These are phyloP conservation scores for Chaetophractus vellerosus DNA, from an alignment of 2,797 vertebrate species.

Conservation along the genomic window DNA sequence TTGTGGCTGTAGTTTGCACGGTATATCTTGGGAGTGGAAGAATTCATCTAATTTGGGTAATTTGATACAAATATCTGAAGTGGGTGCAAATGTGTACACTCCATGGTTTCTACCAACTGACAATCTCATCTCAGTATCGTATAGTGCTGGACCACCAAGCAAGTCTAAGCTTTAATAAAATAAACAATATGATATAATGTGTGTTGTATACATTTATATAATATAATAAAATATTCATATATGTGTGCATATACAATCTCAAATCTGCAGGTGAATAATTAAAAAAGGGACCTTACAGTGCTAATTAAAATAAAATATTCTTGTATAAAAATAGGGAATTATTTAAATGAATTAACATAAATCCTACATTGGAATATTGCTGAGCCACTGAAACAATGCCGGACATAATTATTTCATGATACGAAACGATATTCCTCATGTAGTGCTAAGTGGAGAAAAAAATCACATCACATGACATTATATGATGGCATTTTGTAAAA, in stretches of 20 bases:
- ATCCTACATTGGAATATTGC: background rate
- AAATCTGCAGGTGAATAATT: conserved; percentile 9
- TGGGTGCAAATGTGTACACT: background rate
- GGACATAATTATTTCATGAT: background rate
- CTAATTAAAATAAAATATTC: background rate
- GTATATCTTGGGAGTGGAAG: no score
- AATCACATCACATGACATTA: background rate
- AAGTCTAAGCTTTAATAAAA: background rate
- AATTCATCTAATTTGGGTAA: background rate
- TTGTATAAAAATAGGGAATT: background rate
- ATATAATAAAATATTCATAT: no score
- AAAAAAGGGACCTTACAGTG: background rate
- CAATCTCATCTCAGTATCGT: background rate
- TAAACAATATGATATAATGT: no score
- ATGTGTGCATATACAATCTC: background rate
- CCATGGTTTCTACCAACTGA: background rate
- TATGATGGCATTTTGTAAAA: background rate
- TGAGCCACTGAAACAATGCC: background rate
- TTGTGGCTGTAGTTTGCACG: rapidly evolving
- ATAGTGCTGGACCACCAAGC: background rate
- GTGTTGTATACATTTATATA: rapidly evolving
- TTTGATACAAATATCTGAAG: background rate
- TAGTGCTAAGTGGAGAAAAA: background rate
- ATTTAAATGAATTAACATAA: background rate
- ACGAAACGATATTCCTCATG: background rate